Evolutionary conservation across 2,888 invertebrate species (phyloP).

Genomic region (Lycocerus yunnanus): DNA sequence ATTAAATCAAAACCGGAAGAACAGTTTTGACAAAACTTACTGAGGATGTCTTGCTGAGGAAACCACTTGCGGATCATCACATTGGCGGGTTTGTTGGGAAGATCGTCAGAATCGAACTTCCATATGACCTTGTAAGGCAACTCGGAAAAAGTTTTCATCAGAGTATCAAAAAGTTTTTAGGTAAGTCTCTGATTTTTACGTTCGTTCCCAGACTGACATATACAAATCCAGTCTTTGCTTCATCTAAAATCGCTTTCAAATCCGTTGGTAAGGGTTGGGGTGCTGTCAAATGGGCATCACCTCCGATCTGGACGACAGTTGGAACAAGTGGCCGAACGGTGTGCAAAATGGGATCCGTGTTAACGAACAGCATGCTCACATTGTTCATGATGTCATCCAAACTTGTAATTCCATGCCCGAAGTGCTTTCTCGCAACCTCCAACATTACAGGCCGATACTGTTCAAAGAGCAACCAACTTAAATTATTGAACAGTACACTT

Average conservation of each 20-base stretch:
- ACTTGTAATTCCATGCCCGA: slow-evolving; percentile 34
- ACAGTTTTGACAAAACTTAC: neutral
- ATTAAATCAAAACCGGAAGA: neutral
- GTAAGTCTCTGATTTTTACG: neutral
- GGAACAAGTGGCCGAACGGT: neutral
- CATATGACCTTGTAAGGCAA: neutral
- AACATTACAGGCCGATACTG: slow-evolving; percentile 9
- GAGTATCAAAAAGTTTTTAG: neutral
- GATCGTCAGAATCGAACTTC: neutral
- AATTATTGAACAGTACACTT: neutral
- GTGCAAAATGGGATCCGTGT: neutral
- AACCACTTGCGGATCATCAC: neutral
- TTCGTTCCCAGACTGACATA: neutral
- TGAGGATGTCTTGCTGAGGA: neutral
- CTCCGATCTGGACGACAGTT: neutral
- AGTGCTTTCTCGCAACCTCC: slow-evolving; percentile 38
- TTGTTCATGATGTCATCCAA: neutral
- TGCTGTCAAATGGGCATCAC: neutral
- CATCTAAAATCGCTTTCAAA: neutral
- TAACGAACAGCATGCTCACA: neutral
- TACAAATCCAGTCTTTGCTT: neutral
- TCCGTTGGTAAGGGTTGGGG: neutral
- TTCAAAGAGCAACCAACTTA: neutral
- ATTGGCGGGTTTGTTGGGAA: neutral
- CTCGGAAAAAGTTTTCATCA: neutral